Evolutionary conservation across 2,113 vertebrate genomes (phyloP).

Genomic region (Protobothrops flavoviridis): DNA sequence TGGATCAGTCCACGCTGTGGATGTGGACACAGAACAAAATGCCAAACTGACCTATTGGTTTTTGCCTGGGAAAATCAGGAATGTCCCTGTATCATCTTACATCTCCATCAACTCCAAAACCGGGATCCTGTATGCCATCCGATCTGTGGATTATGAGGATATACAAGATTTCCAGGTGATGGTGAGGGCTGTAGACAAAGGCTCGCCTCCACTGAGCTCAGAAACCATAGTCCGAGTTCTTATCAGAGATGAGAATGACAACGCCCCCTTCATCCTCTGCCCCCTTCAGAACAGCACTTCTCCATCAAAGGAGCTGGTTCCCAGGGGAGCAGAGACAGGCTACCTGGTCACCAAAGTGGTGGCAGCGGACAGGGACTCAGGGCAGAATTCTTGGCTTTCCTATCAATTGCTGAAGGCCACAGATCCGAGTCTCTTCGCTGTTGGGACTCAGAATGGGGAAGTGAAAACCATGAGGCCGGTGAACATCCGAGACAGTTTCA

Average conservation of each 20-base stretch:
- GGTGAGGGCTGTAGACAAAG: no score
- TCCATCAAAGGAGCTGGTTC: slow-evolving; percentile 41
- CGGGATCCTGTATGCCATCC: slow-evolving; percentile 55
- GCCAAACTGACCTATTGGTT: not conserved
- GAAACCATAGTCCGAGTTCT: not conserved
- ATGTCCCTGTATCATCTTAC: slow-evolving; percentile 22
- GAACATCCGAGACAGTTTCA: slow-evolving; percentile 58
- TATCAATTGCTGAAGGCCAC: not conserved
- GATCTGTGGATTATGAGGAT: slow-evolving; percentile 57
- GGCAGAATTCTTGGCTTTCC: slow-evolving; percentile 4
- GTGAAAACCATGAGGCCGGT: not conserved
- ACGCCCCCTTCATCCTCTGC: slow-evolving; percentile 61
- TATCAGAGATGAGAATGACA: slow-evolving; percentile 63
- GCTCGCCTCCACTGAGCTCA: no score
- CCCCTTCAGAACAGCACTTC: slow-evolving; percentile 37
- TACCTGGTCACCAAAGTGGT: slow-evolving; percentile 37
- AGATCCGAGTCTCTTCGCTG: slow-evolving; percentile 55
- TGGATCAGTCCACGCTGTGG: not conserved
- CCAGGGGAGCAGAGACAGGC: slow-evolving; percentile 13
- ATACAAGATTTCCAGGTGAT: not conserved
- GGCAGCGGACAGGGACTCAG: slow-evolving; percentile 70
- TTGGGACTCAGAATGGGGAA: slow-evolving; percentile 63
- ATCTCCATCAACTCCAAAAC: slow-evolving; percentile 66
- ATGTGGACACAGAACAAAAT: not conserved
- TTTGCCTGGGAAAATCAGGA: not conserved